These are phyloP conservation scores for Anthrax anthrax DNA, from an alignment of 2,888 invertebrate genomes.

Conservation along the genomic window DNA sequence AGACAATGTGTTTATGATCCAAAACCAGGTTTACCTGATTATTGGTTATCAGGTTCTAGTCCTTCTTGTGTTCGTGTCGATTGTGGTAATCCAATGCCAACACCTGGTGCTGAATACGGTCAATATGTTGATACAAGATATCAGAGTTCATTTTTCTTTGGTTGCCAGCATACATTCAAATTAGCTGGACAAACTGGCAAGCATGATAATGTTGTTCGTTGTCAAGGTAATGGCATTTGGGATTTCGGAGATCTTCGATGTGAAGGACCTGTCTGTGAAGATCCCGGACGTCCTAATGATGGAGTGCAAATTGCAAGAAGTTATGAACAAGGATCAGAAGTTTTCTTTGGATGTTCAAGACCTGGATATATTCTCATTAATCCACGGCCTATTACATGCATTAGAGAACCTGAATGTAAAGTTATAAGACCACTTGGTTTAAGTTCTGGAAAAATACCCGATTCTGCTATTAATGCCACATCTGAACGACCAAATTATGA, in stretches of 20 bases:
- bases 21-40: slow-evolving; percentile 74
- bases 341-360: slow-evolving; percentile 76
- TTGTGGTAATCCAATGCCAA: slow-evolving; percentile 81
- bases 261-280: slow-evolving; percentile 93
- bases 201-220: slow-evolving; percentile 83
- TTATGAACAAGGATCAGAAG: slow-evolving; percentile 81
- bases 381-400: slow-evolving; percentile 77
- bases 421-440: slow-evolving; percentile 82
- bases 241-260: slow-evolving; percentile 89
- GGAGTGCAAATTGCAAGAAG: slow-evolving; percentile 73
- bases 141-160: slow-evolving; percentile 89
- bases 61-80: slow-evolving; percentile 81
- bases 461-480: slow-evolving; percentile 88
- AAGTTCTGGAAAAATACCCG: slow-evolving; percentile 83
- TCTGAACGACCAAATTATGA: slow-evolving; percentile 87
- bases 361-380: slow-evolving; percentile 89
- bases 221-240: slow-evolving; percentile 88
- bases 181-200: slow-evolving; percentile 82
- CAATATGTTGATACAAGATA: slow-evolving; percentile 75
- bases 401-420: slow-evolving; percentile 86
- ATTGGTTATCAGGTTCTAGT: slow-evolving; percentile 75
- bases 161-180: slow-evolving; percentile 91
- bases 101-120: slow-evolving; percentile 89
- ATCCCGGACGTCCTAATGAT: slow-evolving; percentile 88
- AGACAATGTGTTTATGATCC: slow-evolving; percentile 95